phyloP scores from a whole-genome alignment of 2,888 invertebrate species.

The Phorcus lineatus region DNA sequence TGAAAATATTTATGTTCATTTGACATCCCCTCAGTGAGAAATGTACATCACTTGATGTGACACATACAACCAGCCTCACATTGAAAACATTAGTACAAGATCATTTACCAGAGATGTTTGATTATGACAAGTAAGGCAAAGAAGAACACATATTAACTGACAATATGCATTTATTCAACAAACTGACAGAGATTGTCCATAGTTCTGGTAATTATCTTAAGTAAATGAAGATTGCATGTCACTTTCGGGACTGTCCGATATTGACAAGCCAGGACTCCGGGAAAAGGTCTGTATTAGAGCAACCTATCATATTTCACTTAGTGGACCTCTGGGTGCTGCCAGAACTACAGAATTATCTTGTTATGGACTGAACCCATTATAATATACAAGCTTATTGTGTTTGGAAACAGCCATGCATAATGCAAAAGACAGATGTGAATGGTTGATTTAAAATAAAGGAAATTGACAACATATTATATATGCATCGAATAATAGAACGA shows the following conservation, averaged over 20 bases:
- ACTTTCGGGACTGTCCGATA: not conserved
- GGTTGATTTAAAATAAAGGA: too few species aligned
- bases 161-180: constrained; percentile 4
- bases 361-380: not conserved
- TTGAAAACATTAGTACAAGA: not conserved
- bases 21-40: too few species aligned
- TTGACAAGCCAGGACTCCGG: not conserved
- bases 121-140: not conserved
- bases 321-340: too few species aligned
- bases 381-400: not conserved
- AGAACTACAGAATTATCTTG: not conserved
- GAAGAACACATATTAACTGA: not conserved
- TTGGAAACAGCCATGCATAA: not conserved
- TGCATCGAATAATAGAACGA: too few species aligned
- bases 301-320: too few species aligned
- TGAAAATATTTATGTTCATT: too few species aligned
- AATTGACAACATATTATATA: too few species aligned
- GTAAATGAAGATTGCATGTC: not conserved
- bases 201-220: not conserved
- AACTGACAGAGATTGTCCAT: not conserved
- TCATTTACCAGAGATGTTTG: not conserved
- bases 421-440: not conserved
- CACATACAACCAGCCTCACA: not conserved
- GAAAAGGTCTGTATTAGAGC: not conserved
- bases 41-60: not conserved